Conservation (phyloP, 1,140 invertebrate species). For the Stenopsyche tienmushanensis region DNA sequence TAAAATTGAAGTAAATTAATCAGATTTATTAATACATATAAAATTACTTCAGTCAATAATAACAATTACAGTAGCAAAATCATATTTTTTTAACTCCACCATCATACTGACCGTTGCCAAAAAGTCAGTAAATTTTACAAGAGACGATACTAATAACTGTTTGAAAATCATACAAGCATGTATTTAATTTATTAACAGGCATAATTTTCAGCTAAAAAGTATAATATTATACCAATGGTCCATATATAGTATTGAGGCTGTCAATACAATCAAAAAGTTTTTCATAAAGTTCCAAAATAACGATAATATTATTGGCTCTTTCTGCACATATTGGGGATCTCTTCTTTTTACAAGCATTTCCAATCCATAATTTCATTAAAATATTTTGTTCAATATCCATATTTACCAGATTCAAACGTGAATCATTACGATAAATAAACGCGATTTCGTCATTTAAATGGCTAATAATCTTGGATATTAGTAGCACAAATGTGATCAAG, state of each 20-base stretch:
- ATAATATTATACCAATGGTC: too few relatives aligned
- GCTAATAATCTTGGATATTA: background rate
- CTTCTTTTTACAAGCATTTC: background rate
- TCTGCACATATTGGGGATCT: background rate
- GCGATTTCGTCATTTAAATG: background rate
- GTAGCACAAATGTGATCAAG: background rate
- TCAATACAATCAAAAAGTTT: constrained; percentile 6
- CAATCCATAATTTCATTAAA: background rate
- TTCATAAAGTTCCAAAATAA: background rate
- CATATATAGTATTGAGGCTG: background rate
- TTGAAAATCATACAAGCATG: too few relatives aligned
- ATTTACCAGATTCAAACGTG: background rate
- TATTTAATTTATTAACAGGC: too few relatives aligned
- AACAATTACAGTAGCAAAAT: too few relatives aligned
- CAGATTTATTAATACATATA: too few relatives aligned
- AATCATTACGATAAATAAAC: background rate
- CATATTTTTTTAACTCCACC: too few relatives aligned
- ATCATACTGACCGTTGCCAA: too few relatives aligned
- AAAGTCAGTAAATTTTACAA: too few relatives aligned
- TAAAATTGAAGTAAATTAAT: too few relatives aligned
- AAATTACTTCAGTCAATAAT: too few relatives aligned
- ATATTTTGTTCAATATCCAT: background rate
- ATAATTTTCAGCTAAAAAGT: too few relatives aligned
- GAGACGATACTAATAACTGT: too few relatives aligned
- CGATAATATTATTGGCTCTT: background rate